Conservation (phyloP, 2,113 vertebrate species). For the Hystrix cristata region DNA sequence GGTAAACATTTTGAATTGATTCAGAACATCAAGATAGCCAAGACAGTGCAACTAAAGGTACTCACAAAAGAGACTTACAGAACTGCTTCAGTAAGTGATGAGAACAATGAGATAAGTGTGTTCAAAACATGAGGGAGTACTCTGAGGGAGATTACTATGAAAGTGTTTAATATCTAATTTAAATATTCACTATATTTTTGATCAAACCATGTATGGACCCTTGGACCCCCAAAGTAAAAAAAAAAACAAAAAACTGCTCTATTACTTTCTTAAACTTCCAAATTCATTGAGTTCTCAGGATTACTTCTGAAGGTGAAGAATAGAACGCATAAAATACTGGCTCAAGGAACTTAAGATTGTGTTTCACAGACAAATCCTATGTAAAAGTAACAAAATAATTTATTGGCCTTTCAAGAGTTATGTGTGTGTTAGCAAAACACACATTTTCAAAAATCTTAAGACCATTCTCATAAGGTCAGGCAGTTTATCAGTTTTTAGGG, state of each 20-base stretch:
- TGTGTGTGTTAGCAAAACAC: background rate
- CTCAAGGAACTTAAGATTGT: no score
- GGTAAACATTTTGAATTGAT: background rate
- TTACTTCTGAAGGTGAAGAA: background rate
- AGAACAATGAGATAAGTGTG: background rate
- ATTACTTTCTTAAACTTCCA: background rate
- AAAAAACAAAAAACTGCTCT: no score
- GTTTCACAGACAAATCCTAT: background rate
- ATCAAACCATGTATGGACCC: background rate
- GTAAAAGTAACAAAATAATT: background rate
- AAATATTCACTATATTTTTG: background rate
- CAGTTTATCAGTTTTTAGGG: background rate
- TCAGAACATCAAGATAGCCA: background rate
- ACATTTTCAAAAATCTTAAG: background rate
- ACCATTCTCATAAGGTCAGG: background rate
- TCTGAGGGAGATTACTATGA: background rate
- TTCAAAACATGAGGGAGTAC: background rate
- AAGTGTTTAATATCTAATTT: background rate
- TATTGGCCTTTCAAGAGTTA: background rate
- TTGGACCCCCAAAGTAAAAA: no score
- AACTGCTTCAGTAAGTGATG: background rate
- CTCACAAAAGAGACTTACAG: background rate
- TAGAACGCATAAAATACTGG: background rate
- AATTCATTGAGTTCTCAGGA: background rate
- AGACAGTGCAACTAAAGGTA: background rate